phyloP scores from a whole-genome alignment of 2,797 vertebrate species.

The Anguilla pacifica region DNA sequence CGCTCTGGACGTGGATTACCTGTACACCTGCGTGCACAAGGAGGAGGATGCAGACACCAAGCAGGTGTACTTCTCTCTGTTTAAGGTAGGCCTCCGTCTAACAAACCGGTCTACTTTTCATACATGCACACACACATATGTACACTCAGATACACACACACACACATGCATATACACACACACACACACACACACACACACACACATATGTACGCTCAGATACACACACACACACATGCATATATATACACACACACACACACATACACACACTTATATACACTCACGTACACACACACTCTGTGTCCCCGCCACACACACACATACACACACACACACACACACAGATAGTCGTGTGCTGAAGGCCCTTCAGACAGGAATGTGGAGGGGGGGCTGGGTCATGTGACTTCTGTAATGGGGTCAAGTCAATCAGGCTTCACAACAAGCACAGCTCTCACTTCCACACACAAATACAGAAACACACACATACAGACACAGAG shows the following conservation, averaged over 20 bases:
- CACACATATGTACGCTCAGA: neutral
- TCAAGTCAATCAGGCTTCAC: no score
- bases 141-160: neutral
- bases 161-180: neutral
- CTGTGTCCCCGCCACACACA: no score
- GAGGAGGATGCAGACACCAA: constrained; percentile 99
- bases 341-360: no score
- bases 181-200: neutral
- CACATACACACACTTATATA: neutral
- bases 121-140: neutral
- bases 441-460: no score
- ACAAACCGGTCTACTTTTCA: neutral
- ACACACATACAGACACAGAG: no score
- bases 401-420: no score
- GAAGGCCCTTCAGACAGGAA: no score
- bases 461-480: no score
- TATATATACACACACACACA: neutral
- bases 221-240: neutral
- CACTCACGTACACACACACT: no score
- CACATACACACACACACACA: no score
- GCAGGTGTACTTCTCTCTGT: constrained; percentile 98
- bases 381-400: no score
- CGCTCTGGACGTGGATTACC: constrained; percentile 93
- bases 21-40: constrained; percentile 97
- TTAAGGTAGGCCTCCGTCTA: constrained; percentile 82